Percentiles rank a stretch among this genome's conserved stretches.
phyloP scores from a whole-genome alignment of 2,113 vertebrate species.

The Polypterus senegalus region DNA sequence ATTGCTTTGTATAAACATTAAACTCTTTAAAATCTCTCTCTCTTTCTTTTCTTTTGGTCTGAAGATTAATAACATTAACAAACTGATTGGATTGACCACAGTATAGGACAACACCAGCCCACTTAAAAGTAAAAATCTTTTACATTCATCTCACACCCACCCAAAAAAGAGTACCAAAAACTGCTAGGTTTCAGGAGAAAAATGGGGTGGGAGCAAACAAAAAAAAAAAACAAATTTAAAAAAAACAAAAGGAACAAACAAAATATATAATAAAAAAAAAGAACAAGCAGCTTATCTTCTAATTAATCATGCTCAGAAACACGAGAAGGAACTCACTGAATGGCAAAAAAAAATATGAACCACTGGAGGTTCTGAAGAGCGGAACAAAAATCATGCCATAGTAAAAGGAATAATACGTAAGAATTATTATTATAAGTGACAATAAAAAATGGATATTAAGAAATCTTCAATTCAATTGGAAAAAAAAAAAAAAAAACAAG shows the following conservation, averaged over 20 bases:
- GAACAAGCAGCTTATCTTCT: conserved; percentile 14
- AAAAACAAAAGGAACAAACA: conserved; percentile 22
- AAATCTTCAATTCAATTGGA: too few relatives aligned
- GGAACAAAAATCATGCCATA: conserved; percentile 34
- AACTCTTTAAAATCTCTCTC: conserved; percentile 65
- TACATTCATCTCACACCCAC: conserved; percentile 66
- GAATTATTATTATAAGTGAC: conserved; percentile 11
- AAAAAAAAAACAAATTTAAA: conserved; percentile 7
- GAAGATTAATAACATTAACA: conserved; percentile 53
- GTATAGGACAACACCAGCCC: conserved; percentile 72
- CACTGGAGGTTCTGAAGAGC: conserved; percentile 18
- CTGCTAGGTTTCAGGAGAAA: not conserved
- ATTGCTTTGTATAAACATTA: conserved; percentile 83
- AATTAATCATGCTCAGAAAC: conserved; percentile 32
- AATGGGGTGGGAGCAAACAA: too few relatives aligned
- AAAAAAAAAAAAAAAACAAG: conserved; percentile 31
- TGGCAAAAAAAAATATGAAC: conserved; percentile 14
- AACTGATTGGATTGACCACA: conserved; percentile 66
- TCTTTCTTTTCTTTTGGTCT: conserved; percentile 60
- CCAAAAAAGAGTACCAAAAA: conserved; percentile 13
- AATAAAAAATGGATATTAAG: not conserved
- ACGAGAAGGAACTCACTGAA: conserved; percentile 13
- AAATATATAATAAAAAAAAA: conserved; percentile 37
- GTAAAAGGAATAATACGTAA: conserved; percentile 17
- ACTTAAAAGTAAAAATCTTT: conserved; percentile 53